Evolutionary conservation across 2,888 invertebrate genomes (phyloP), one percentile per base, ranked within the genome.

Genomic region (Sesia apiformis): DNA sequence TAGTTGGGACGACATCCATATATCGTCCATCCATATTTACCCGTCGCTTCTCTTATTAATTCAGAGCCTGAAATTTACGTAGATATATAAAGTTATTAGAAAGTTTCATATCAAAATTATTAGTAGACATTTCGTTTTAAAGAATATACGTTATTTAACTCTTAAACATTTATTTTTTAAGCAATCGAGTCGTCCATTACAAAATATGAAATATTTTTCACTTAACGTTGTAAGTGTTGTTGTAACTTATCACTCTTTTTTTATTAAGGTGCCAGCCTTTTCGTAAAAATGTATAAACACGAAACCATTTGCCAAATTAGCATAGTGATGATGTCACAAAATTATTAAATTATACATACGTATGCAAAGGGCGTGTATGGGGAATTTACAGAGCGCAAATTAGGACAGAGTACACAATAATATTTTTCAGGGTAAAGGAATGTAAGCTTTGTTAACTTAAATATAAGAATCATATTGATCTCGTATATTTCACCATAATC

Each of bases 401-500:
- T 50, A 50, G 46, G 46, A 46, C 46, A 46, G 23, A 46, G n/a
- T 46, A 46, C 23, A 23, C n/a, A 46, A 46, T 46, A 46, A 46
- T 46, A 46, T 46, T 8, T 46, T 46, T 46, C 23, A 46, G 8
- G 46, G 8, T 3, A 23, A 46, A 46, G 46, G 23, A 46, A 46
- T 46, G 46, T 46, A n/a, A 46, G 23, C 46, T 46, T 4, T 46
- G 46, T 3, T 2, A 6, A 4, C 46, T 7, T 23, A 46, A n/a
- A 8, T 46, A 7, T 46, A 46, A 46, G 46, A 46, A 46, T 46
- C 46, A 46, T 46, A 46, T 46, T 46, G n/a, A 46, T 8, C 23
- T 0, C n/a, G 46, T 46, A 55, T 56, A 52, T 57, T 56, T 51
- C 52, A 56, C 58, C 56, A 51, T 62, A 55, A 54, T 49, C 65